A percentile compares a stretch with the other conserved stretches of the same genome.
These are phyloP conservation scores for Ochropleura plecta DNA, from an alignment of 2,888 invertebrate species.

Conservation along the genomic window DNA sequence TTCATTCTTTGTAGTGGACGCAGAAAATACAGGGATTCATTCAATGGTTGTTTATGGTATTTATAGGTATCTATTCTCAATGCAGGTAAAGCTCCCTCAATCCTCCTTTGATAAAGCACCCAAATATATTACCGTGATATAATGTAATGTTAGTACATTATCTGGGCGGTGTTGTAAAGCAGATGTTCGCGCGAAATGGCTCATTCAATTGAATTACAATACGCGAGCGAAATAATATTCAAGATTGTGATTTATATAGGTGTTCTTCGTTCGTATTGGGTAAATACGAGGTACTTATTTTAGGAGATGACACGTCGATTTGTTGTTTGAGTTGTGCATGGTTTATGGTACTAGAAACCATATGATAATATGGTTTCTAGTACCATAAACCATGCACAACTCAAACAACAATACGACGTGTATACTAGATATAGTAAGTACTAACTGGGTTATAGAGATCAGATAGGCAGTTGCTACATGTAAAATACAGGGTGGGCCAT, in stretches of 20 bases:
- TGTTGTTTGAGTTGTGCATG: too few relatives aligned
- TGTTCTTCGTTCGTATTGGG: constrained; percentile 30
- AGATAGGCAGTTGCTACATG: too few relatives aligned
- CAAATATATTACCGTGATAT: constrained; percentile 64
- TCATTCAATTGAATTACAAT: constrained; percentile 65
- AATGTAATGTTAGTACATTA: constrained; percentile 64
- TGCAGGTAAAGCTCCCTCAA: constrained; percentile 62
- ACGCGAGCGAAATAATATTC: constrained; percentile 49
- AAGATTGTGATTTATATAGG: constrained; percentile 44
- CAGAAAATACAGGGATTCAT: constrained; percentile 50
- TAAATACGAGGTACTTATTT: not conserved
- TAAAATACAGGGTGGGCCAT: too few relatives aligned
- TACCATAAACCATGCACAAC: too few relatives aligned
- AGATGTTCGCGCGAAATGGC: constrained; percentile 61
- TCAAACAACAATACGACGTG: too few relatives aligned
- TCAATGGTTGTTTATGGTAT: constrained; percentile 54
- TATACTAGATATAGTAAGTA: too few relatives aligned
- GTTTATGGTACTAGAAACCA: too few relatives aligned
- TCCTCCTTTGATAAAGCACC: constrained; percentile 66
- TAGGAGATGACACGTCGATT: too few relatives aligned
- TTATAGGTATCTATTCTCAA: constrained; percentile 59
- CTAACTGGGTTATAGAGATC: too few relatives aligned
- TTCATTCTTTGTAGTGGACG: constrained; percentile 43
- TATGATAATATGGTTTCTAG: too few relatives aligned
- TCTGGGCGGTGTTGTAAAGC: constrained; percentile 57